phyloP scores from a whole-genome alignment of 1,140 invertebrate genomes.

The Brachionus manjavacas region DNA sequence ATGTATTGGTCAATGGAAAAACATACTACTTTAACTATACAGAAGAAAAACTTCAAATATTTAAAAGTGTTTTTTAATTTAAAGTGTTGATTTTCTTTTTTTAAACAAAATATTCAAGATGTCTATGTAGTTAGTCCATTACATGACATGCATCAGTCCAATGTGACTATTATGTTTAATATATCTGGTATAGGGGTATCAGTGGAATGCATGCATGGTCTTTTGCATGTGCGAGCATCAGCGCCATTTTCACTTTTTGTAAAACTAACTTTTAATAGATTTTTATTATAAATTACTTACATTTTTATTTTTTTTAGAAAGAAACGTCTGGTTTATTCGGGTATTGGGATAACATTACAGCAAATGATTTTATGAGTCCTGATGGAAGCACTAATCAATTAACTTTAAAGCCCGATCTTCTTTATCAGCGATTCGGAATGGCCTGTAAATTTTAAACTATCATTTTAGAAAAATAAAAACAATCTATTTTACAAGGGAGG shows the following conservation, averaged over 20 bases:
- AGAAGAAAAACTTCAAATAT: conserved; percentile 41
- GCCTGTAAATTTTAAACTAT: background rate
- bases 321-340: conserved; percentile 42
- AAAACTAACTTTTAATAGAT: background rate
- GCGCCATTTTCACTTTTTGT: conserved; percentile 40
- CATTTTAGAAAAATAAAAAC: background rate
- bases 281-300: background rate
- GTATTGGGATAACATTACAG: conserved; percentile 43
- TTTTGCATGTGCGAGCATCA: conserved; percentile 25
- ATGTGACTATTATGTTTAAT: conserved; percentile 43
- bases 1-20: conserved; percentile 41
- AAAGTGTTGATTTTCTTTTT: background rate
- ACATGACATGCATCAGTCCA: conserved; percentile 14
- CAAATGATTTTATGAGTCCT: conserved; percentile 39
- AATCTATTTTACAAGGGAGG: background rate
- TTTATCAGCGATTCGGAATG: conserved; percentile 40
- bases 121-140: conserved; percentile 40
- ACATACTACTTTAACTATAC: conserved; percentile 38
- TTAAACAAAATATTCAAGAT: background rate
- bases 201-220: conserved; percentile 37
- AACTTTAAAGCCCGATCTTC: conserved; percentile 26
- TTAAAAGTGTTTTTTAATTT: conserved; percentile 10
- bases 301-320: background rate
- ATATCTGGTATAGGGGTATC: conserved; percentile 19
- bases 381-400: conserved; percentile 40